phyloP scores from a whole-genome alignment of 1,140 invertebrate genomes.

The Drosophila truncata region DNA sequence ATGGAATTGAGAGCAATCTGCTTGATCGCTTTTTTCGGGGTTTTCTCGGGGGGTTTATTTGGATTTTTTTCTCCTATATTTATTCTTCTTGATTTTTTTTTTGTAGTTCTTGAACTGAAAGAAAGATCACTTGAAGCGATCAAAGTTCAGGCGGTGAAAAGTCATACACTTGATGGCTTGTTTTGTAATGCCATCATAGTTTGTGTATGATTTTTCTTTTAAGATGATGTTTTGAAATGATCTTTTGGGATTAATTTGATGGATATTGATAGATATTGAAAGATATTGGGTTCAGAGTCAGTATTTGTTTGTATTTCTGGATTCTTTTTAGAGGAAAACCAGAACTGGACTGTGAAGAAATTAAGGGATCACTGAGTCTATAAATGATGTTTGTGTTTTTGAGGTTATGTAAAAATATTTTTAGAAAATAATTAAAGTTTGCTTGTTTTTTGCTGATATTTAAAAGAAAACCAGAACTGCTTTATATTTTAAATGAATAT shows the following conservation, averaged over 20 bases:
- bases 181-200: constrained; percentile 14
- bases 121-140: constrained; percentile 21
- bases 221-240: neutral
- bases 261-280: neutral
- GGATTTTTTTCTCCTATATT: neutral
- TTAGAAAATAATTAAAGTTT: too few species aligned
- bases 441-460: too few species aligned
- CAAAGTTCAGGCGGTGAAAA: constrained; percentile 15
- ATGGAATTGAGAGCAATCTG: constrained; percentile 43
- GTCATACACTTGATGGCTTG: constrained; percentile 4
- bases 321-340: neutral
- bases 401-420: too few species aligned
- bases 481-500: too few species aligned
- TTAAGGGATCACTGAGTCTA: neutral
- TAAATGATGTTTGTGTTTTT: neutral
- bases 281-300: neutral
- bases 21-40: neutral
- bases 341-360: neutral
- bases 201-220: neutral
- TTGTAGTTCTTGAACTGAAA: constrained; percentile 1
- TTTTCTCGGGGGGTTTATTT: neutral
- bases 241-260: neutral
- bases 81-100: neutral
- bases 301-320: neutral
- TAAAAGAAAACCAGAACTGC: too few species aligned